Evolutionary conservation across 2,888 invertebrate genomes (phyloP).

Genomic region (Achlya flavicornis): DNA sequence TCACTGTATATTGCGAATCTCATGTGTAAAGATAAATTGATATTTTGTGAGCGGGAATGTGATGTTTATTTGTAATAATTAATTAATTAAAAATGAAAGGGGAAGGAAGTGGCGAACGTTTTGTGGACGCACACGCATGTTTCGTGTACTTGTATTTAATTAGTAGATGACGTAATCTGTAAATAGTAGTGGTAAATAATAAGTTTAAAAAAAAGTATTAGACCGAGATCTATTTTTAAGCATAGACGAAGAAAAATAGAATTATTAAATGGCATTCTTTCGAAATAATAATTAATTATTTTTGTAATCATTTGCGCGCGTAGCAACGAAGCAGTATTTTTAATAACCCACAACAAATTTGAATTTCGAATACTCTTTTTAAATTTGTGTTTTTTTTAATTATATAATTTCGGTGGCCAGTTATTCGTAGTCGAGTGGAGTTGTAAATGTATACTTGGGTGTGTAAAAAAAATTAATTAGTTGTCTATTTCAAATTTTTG

Average conservation of each 20-base stretch:
- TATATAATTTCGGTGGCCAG: slow-evolving; percentile 63
- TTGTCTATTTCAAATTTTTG: slow-evolving; percentile 60
- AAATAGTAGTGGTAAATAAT: slow-evolving; percentile 65
- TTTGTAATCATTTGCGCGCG: slow-evolving; percentile 71
- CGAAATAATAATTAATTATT: slow-evolving; percentile 60
- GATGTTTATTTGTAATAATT: slow-evolving; percentile 24
- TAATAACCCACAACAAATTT: slow-evolving; percentile 24
- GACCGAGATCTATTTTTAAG: slow-evolving; percentile 69
- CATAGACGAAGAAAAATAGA: slow-evolving; percentile 54
- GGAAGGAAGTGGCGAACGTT: slow-evolving; percentile 36
- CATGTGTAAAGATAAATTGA: slow-evolving; percentile 36
- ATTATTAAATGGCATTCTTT: slow-evolving; percentile 55
- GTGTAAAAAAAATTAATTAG: slow-evolving; percentile 57
- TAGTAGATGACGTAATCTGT: slow-evolving; percentile 62
- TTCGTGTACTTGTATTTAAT: slow-evolving; percentile 48
- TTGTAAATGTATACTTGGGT: slow-evolving; percentile 63
- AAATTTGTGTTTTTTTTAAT: slow-evolving; percentile 26
- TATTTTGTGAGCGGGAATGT: slow-evolving; percentile 30
- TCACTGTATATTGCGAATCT: slow-evolving; percentile 61
- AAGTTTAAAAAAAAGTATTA: slow-evolving; percentile 66
- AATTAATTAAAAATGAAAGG: slow-evolving; percentile 23
- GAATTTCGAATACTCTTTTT: background rate
- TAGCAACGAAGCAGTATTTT: slow-evolving; percentile 80
- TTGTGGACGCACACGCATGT: slow-evolving; percentile 37
- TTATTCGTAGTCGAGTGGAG: slow-evolving; percentile 51